Percentiles rank a stretch among this genome's conserved stretches.
phyloP scores from a whole-genome alignment of 2,888 invertebrate species.

The Diplolepis rosae region DNA sequence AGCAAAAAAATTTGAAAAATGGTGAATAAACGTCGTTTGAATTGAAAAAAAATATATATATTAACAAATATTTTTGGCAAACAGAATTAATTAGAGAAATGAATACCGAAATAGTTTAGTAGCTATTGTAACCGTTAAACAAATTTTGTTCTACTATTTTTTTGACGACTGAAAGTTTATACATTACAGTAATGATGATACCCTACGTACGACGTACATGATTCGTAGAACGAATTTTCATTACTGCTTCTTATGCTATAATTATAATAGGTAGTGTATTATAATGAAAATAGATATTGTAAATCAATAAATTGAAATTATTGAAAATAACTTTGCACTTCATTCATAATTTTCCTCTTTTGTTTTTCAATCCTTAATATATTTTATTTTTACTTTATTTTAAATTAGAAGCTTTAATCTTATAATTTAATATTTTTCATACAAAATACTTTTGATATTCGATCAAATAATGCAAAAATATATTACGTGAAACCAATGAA shows the following conservation, averaged over 20 bases:
- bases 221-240: constrained; percentile 70
- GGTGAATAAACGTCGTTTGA: constrained; percentile 53
- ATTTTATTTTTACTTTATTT: neutral
- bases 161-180: constrained; percentile 69
- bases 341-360: too few species aligned
- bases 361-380: neutral
- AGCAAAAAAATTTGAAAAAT: constrained; percentile 51
- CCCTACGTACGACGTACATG: constrained; percentile 58
- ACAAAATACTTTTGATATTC: too few species aligned
- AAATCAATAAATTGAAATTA: constrained; percentile 61
- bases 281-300: constrained; percentile 63
- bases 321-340: constrained; percentile 11
- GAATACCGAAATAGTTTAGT: constrained; percentile 50
- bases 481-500: too few species aligned
- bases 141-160: constrained; percentile 67
- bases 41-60: constrained; percentile 47
- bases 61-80: constrained; percentile 69
- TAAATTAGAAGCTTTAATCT: neutral
- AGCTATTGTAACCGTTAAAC: constrained; percentile 54
- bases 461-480: too few species aligned
- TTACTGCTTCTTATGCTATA: constrained; percentile 69
- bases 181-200: constrained; percentile 57
- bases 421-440: too few species aligned
- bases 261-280: constrained; percentile 61
- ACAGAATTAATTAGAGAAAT: constrained; percentile 57